Evolutionary conservation across 2,113 vertebrate species (phyloP), one percentile per base, ranked within the genome.

Genomic region (Thymallus thymallus): DNA sequence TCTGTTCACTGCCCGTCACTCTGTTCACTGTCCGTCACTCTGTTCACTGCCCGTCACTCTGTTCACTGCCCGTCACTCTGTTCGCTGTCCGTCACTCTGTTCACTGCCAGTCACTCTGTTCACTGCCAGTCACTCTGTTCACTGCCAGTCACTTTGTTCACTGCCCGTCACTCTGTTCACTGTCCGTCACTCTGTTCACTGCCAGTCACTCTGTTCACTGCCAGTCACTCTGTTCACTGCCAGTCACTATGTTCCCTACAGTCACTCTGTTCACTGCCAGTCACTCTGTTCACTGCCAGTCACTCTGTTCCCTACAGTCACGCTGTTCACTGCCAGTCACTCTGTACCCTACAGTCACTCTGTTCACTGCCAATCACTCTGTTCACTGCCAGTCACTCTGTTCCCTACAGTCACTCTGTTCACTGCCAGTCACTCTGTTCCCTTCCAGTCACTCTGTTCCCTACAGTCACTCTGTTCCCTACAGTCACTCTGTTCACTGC

Each of bases 131-230:
- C n/a, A n/a, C n/a, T n/a, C n/a, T n/a, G n/a, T n/a, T n/a, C n/a
- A n/a, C n/a, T n/a, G n/a, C n/a, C n/a, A n/a, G n/a, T n/a, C n/a
- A 72, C 29, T 62, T 29, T 73, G 76, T 74, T 29, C 74, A 69
- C 67, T 68, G 3, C 9, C 35, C 35, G 9, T 10, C 7, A 72
- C 29, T 62, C 32, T 73, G 76, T 74, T 29, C 74, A 69, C 67
- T 68, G 3, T 2, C 35, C 35, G 9, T 10, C 7, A 72, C 29
- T 62, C 32, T 73, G 76, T 74, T 29, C 74, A 69, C 67, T 68
- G 3, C 9, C 35, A n/a, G n/a, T n/a, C n/a, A 72, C 29, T 62
- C 32, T 73, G 76, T 74, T 29, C 74, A 69, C 67, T 68, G 3
- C 9, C 35, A n/a, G n/a, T n/a, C n/a, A 72, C 29, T 62, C 32